Conservation (phyloP, 2,113 vertebrate genomes). For the Atlantisia rogersi region DNA sequence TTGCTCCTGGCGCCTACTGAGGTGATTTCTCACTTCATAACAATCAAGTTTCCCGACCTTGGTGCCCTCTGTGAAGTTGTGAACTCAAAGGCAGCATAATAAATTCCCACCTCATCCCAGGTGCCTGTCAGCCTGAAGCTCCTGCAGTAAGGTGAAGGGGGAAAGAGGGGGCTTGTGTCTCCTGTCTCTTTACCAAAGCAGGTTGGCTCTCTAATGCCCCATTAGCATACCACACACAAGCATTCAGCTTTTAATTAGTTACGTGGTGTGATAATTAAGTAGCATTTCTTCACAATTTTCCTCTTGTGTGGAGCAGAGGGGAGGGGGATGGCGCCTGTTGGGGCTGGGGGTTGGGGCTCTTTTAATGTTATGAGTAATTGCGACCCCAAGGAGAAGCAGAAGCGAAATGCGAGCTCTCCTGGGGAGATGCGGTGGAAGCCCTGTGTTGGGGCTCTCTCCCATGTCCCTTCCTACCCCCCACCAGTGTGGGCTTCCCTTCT, state of each 20-base stretch:
- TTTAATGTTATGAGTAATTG: conserved; percentile 69
- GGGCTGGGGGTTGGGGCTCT: conserved; percentile 50
- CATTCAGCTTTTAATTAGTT: conserved; percentile 80
- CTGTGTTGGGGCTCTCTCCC: background rate
- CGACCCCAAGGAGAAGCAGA: conserved; percentile 64
- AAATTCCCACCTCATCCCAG: conserved; percentile 73
- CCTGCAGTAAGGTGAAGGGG: conserved; percentile 57
- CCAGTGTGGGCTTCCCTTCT: background rate
- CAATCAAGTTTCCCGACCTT: conserved; percentile 58
- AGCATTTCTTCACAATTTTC: conserved; percentile 72
- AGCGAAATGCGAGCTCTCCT: conserved; percentile 34
- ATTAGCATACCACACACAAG: conserved; percentile 77
- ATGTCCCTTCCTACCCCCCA: background rate
- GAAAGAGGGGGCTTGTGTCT: conserved; percentile 46
- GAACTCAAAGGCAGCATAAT: conserved; percentile 62
- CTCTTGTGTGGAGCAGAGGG: conserved; percentile 45
- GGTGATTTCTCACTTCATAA: conserved; percentile 42
- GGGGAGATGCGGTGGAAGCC: background rate
- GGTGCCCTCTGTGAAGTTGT: conserved; percentile 67
- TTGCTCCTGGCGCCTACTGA: background rate
- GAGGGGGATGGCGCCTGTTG: conserved; percentile 32
- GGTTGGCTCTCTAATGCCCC: conserved; percentile 69
- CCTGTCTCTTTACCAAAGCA: conserved; percentile 68
- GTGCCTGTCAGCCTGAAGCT: conserved; percentile 72
- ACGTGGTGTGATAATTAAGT: conserved; percentile 81